Evolutionary conservation across 2,113 vertebrate genomes (phyloP).

Genomic region (Caloenas nicobarica): DNA sequence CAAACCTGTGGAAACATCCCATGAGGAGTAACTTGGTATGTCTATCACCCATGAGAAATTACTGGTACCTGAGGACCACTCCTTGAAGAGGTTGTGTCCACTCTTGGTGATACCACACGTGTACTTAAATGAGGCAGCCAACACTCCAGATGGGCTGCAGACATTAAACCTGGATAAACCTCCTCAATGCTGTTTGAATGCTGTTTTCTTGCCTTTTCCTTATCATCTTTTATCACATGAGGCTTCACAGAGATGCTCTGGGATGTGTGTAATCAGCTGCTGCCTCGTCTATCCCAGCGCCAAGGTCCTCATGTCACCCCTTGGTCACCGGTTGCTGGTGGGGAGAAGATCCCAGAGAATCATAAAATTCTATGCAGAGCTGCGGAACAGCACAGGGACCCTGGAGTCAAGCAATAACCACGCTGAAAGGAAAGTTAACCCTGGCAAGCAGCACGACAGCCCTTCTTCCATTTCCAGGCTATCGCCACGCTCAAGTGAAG

Average conservation of each 20-base stretch:
- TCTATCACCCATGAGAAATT: neutral
- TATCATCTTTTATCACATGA: neutral
- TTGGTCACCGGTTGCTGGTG: neutral
- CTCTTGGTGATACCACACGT: neutral
- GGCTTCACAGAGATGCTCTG: neutral
- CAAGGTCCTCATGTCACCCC: neutral
- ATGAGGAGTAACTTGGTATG: neutral
- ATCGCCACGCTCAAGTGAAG: fast-evolving
- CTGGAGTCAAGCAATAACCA: neutral
- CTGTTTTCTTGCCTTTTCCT: neutral
- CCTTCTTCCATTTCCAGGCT: neutral
- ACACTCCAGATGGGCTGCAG: neutral
- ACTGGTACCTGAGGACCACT: neutral
- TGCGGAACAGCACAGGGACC: neutral
- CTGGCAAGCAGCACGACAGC: neutral
- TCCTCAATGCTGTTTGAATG: neutral
- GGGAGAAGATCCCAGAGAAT: neutral
- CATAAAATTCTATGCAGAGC: neutral
- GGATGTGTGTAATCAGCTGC: neutral
- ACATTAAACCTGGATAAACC: neutral
- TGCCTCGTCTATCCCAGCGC: neutral
- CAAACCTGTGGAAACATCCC: neutral
- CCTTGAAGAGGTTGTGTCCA: neutral
- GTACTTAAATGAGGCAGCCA: neutral
- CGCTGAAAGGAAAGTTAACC: neutral